Conservation (phyloP, 2,888 invertebrate species). For the Argynnis bischoffii region DNA sequence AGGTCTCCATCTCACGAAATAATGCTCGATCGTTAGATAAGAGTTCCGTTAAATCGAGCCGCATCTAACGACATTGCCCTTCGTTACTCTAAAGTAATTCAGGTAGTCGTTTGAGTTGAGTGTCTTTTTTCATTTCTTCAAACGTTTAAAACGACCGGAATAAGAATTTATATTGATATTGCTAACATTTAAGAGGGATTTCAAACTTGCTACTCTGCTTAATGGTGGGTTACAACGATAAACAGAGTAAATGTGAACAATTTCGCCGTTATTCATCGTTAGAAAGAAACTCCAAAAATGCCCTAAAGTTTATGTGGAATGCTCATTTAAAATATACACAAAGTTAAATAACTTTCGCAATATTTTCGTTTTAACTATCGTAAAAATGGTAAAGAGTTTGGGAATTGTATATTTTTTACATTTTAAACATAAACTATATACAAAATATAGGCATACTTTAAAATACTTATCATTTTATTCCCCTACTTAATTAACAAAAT, state of each 20-base stretch:
- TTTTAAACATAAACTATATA: too few relatives aligned
- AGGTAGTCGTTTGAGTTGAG: conserved; percentile 69
- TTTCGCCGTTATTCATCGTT: conserved; percentile 31
- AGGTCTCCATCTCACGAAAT: conserved; percentile 53
- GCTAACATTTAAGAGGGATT: conserved; percentile 45
- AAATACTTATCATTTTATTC: too few relatives aligned
- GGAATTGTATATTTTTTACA: too few relatives aligned
- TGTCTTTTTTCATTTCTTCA: conserved; percentile 71
- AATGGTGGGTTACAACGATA: conserved; percentile 34
- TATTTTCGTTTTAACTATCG: conserved; percentile 1
- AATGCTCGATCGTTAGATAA: conserved; percentile 72
- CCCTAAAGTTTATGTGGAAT: background rate
- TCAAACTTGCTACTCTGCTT: conserved; percentile 30
- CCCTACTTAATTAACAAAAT: too few relatives aligned
- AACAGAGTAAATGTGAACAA: conserved; percentile 34
- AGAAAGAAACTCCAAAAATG: conserved; percentile 12
- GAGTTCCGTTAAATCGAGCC: conserved; percentile 72
- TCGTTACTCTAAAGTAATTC: conserved; percentile 58
- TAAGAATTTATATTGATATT: conserved; percentile 64
- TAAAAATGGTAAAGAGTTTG: background rate
- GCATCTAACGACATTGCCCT: conserved; percentile 51
- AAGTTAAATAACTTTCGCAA: background rate
- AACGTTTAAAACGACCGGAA: conserved; percentile 56
- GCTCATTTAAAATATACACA: background rate
- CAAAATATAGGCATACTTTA: too few relatives aligned